Percentiles rank a stretch among this genome's conserved stretches.
These are phyloP conservation scores for Damaliscus lunatus DNA, from an alignment of 2,113 vertebrate species.

Conservation along the genomic window DNA sequence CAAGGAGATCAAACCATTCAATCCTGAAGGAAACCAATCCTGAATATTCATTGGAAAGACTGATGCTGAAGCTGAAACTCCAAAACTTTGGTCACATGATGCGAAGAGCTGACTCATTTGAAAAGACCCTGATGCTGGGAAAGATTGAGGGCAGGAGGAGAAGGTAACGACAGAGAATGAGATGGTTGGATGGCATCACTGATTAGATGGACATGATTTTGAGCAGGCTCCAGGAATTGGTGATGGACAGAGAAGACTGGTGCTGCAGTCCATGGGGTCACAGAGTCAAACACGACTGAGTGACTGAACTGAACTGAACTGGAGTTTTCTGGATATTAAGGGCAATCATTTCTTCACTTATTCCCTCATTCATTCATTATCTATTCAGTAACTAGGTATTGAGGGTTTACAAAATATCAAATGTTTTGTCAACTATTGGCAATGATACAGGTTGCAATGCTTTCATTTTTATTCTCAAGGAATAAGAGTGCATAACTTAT, in stretches of 20 bases:
- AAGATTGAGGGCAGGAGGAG: background rate
- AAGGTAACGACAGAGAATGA: background rate
- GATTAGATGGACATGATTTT: background rate
- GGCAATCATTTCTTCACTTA: background rate
- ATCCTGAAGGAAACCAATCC: background rate
- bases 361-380: background rate
- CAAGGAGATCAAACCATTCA: background rate
- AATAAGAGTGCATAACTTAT: background rate
- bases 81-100: background rate
- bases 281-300: background rate
- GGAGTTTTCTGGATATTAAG: background rate
- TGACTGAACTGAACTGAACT: background rate
- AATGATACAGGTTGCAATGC: background rate
- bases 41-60: background rate
- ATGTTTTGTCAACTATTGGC: background rate
- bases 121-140: background rate
- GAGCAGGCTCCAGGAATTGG: background rate
- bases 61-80: background rate
- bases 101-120: background rate
- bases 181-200: background rate
- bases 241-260: background rate
- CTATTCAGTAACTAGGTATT: background rate
- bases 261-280: fast-evolving
- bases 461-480: background rate
- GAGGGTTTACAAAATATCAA: background rate